Base-by-base conservation (phyloP, 2,113 vertebrate species). In the Psilopogon haemacephalus region DNA sequence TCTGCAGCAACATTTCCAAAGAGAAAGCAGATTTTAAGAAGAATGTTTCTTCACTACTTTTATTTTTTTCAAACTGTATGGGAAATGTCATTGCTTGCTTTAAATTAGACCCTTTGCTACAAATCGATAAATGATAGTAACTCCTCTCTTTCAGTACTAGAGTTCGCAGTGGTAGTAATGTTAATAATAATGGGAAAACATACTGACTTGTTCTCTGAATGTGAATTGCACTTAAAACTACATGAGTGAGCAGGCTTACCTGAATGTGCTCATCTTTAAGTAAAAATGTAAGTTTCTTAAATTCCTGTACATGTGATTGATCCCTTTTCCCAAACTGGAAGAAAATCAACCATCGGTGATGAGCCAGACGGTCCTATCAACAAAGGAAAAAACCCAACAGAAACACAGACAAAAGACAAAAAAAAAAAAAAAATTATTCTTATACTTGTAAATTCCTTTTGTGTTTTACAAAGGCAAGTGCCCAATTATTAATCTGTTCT, bases 311-410 rank as follows among this genome's bases (percentile, higher is more conserved):
- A 70, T 94, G 89, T 50, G 96, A 69, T 87, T 97, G 97, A 88
- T 96, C 97, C 60, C 79, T 95, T 33, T 98, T 90, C 35, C 98
- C 98, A 96, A 99, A 99, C 2, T 98, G 97, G 94, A 99, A 99
- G 96, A 98, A 98, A 69, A 99, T 75, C 84, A 99, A 97, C 99
- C 99, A 99, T 12, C 99, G 98, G 94, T 99, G 99, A 90, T 97
- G 98, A 69, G 98, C 98, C 94, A 99, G 95, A 40, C 97, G 99
- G 12, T 97, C 97, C 99, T 99, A 96, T 37, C 80, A 95, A 77
- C 3, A 4, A 59, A 70, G 54, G 23, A 4, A 28, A 23, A 62
- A 19, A 26, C 18, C 11, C 32, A 38, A 63, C 8, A 75, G 69
- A 50, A 48, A 38, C 20, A 84, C 12, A 54, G 8, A 69, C 17